Percentiles rank a stretch among this genome's conserved stretches.
Conservation (phyloP, 2,888 invertebrate species). For the Litoditis marina region DNA sequence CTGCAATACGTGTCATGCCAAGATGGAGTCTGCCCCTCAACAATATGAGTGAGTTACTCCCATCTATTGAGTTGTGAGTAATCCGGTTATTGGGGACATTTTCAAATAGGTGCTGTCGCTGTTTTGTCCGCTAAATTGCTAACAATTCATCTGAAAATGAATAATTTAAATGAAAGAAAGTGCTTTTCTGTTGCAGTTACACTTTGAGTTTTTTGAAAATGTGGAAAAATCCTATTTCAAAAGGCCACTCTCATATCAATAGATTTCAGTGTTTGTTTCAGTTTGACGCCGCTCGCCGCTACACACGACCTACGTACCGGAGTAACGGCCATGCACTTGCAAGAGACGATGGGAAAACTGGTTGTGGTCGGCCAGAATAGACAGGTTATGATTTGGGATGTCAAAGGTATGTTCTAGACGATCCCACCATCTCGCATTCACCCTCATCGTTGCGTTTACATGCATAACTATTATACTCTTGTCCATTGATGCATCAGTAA, state of each 20-base stretch:
- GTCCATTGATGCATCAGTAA: no score
- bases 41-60: conserved; percentile 50
- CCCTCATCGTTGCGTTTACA: no score
- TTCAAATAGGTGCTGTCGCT: no score
- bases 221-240: not conserved
- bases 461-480: no score
- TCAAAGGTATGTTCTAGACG: conserved; percentile 23
- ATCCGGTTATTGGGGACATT: no score
- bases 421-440: no score
- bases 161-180: no score
- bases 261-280: no score
- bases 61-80: not conserved
- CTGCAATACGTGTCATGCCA: conserved; percentile 80
- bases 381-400: conserved; percentile 74
- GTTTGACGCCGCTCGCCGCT: conserved; percentile 84
- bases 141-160: no score
- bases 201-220: not conserved
- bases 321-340: conserved; percentile 79
- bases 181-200: no score
- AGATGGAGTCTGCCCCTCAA: conserved; percentile 55
- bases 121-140: no score
- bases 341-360: conserved; percentile 81
- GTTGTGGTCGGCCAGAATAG: conserved; percentile 91
- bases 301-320: conserved; percentile 93
- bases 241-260: not conserved